phyloP scores from a whole-genome alignment of 1,140 invertebrate genomes.

The Cylas formicarius region DNA sequence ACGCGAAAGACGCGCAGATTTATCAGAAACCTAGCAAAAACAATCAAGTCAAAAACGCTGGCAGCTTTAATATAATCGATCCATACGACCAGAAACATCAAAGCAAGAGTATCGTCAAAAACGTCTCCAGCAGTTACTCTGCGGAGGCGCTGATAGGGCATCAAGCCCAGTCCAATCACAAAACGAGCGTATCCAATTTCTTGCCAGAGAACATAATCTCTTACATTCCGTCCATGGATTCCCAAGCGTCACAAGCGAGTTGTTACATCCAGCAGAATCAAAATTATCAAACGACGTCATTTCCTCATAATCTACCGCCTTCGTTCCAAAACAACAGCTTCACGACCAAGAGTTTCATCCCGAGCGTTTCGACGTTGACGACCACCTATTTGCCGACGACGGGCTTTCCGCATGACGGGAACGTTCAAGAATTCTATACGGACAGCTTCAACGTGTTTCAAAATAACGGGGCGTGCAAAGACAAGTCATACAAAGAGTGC shows the following conservation, averaged over 20 bases:
- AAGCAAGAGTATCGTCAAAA: slow-evolving; percentile 17
- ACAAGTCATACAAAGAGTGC: slow-evolving; percentile 15
- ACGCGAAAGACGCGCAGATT: slow-evolving; percentile 1
- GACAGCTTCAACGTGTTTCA: slow-evolving; percentile 25
- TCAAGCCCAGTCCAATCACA: slow-evolving; percentile 32
- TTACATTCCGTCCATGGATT: slow-evolving; percentile 35
- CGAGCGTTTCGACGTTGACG: slow-evolving; percentile 25
- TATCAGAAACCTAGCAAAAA: slow-evolving; percentile 15
- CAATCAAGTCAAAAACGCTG: slow-evolving; percentile 18
- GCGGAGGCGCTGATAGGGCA: slow-evolving; percentile 51
- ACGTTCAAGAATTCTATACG: slow-evolving; percentile 18
- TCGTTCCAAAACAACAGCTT: slow-evolving; percentile 32
- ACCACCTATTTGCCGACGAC: slow-evolving; percentile 29
- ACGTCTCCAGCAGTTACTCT: slow-evolving; percentile 48
- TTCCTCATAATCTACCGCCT: slow-evolving; percentile 26
- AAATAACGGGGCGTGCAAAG: slow-evolving; percentile 13
- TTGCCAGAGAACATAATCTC: slow-evolving; percentile 33
- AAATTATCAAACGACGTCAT: slow-evolving; percentile 27
- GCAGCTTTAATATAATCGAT: slow-evolving; percentile 20
- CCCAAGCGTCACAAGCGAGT: slow-evolving; percentile 31
- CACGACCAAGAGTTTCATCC: slow-evolving; percentile 28
- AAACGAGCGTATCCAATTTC: slow-evolving; percentile 26
- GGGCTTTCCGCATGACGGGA: slow-evolving; percentile 33
- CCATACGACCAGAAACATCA: slow-evolving; percentile 24
- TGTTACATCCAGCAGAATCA: slow-evolving; percentile 30